Percentiles rank a stretch among this genome's conserved stretches.
These are phyloP conservation scores for Sciurus niger DNA, from an alignment of 2,113 vertebrate genomes.

Conservation along the genomic window DNA sequence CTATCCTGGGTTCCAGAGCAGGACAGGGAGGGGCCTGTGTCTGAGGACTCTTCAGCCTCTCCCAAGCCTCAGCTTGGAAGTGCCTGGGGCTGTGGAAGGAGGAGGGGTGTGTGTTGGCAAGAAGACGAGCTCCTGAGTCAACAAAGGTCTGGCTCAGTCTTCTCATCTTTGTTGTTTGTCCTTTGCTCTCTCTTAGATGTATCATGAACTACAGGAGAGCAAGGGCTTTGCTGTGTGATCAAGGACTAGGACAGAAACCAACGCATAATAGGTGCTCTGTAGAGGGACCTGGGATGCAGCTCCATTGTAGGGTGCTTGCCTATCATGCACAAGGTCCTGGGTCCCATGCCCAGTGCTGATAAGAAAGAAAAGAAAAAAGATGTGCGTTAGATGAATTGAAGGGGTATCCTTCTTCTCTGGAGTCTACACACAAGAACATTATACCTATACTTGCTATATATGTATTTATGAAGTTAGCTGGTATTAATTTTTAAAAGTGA, in stretches of 20 bases:
- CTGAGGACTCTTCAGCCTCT: neutral
- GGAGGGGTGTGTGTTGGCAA: neutral
- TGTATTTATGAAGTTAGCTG: neutral
- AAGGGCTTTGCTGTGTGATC: neutral
- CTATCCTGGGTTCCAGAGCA: neutral
- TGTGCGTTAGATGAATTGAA: neutral
- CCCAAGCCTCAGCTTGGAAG: neutral
- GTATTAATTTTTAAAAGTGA: neutral
- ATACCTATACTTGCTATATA: neutral
- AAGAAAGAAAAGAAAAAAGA: neutral
- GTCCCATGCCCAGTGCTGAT: neutral
- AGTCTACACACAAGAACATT: no score
- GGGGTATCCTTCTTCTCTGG: neutral
- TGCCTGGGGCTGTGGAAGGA: neutral
- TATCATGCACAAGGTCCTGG: neutral
- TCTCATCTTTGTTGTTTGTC: neutral
- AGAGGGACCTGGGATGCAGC: neutral
- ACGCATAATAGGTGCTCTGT: fast-evolving
- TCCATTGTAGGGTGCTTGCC: neutral
- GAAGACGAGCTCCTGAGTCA: neutral
- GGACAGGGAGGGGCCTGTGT: neutral
- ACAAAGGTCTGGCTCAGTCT: neutral
- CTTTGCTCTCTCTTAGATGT: neutral
- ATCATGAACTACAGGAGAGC: no score
- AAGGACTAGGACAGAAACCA: neutral